These are phyloP conservation scores for Drosophila prostipennis DNA, from an alignment of 2,888 invertebrate species.

Conservation along the genomic window DNA sequence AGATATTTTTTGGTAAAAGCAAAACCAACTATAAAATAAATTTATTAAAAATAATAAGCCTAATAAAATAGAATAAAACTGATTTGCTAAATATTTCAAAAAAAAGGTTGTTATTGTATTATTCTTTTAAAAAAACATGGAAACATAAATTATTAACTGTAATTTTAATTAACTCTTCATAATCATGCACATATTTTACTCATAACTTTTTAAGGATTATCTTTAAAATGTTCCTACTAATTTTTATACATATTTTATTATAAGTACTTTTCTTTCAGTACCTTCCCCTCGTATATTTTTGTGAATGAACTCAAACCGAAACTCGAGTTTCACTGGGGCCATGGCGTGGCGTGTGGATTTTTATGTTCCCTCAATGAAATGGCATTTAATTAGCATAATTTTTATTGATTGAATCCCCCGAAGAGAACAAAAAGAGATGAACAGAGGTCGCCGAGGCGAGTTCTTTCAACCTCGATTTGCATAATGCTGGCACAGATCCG, in stretches of 20 bases:
- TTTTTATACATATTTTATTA: no score
- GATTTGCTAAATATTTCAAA: no score
- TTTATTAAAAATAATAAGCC: no score
- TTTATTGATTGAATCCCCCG: slow-evolving; percentile 68
- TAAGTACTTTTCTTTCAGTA: not conserved
- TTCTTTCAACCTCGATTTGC: slow-evolving; percentile 76
- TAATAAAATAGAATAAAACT: no score
- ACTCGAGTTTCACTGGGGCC: slow-evolving; percentile 53
- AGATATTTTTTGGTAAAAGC: not conserved
- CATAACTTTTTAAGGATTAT: no score
- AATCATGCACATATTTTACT: no score
- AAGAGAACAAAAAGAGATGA: slow-evolving; percentile 30
- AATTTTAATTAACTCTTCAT: no score
- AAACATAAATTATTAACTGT: no score
- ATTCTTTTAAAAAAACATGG: no score
- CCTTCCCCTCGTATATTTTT: slow-evolving; percentile 59
- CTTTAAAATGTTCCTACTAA: no score
- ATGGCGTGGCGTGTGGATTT: slow-evolving; percentile 74
- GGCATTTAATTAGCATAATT: slow-evolving; percentile 78
- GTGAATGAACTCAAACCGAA: slow-evolving; percentile 70
- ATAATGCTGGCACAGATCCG: slow-evolving; percentile 67
- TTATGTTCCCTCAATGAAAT: slow-evolving; percentile 79
- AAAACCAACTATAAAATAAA: no score
- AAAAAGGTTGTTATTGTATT: no score
- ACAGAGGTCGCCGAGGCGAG: slow-evolving; percentile 62